These are phyloP conservation scores for Sialis lutaria DNA, from an alignment of 2,888 invertebrate species.

Conservation along the genomic window DNA sequence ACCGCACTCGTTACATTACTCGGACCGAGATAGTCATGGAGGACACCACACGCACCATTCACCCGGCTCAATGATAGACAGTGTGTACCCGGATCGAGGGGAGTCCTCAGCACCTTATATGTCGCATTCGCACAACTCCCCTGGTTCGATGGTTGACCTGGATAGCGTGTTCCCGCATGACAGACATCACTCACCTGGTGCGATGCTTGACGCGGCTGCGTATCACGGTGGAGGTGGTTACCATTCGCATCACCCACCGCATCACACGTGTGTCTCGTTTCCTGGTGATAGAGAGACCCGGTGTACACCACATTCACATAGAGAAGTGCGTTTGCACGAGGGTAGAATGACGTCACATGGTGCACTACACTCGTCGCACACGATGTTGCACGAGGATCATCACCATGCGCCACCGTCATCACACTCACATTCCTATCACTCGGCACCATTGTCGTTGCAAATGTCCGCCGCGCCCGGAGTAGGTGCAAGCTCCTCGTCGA, in stretches of 20 bases:
- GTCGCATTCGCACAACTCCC: too few relatives aligned
- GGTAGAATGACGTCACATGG: not conserved
- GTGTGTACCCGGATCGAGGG: too few relatives aligned
- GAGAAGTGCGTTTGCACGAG: not conserved
- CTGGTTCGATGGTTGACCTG: too few relatives aligned
- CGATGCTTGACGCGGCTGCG: too few relatives aligned
- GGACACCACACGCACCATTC: too few relatives aligned
- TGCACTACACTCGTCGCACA: not conserved
- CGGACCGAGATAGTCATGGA: too few relatives aligned
- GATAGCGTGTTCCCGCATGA: too few relatives aligned
- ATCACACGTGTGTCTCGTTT: not conserved
- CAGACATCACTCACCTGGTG: too few relatives aligned
- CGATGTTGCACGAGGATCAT: not conserved
- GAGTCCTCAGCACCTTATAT: too few relatives aligned
- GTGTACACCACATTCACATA: constrained; percentile 1
- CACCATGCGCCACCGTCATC: not conserved
- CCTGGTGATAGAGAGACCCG: not conserved
- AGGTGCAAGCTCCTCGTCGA: constrained; percentile 3
- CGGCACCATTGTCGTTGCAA: not conserved
- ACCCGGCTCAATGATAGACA: too few relatives aligned
- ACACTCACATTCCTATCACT: not conserved
- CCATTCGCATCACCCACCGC: not conserved
- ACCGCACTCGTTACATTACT: too few relatives aligned
- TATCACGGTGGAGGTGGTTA: too few relatives aligned
- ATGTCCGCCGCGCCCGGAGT: not conserved